phyloP scores from a whole-genome alignment of 2,113 vertebrate genomes.

The Antechinus flavipes region DNA sequence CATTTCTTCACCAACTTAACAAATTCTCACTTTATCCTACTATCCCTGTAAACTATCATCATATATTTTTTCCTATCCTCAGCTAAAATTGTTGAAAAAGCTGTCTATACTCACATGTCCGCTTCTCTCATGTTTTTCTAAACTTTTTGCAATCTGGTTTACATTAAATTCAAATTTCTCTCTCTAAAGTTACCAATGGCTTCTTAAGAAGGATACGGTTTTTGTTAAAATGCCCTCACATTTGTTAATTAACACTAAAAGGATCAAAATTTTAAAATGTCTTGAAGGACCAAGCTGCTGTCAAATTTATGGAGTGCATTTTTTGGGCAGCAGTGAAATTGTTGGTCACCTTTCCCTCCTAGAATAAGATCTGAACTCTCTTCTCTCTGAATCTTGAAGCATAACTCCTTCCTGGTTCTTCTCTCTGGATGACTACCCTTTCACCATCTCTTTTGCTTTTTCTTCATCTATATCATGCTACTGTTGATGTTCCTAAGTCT shows the following conservation, averaged over 20 bases:
- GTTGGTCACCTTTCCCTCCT: background rate
- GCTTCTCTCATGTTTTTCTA: background rate
- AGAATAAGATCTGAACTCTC: background rate
- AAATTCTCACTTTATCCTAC: background rate
- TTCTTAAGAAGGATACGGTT: background rate
- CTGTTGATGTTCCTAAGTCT: background rate
- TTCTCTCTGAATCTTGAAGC: background rate
- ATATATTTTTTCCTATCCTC: background rate
- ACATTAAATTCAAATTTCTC: background rate
- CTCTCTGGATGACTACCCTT: background rate
- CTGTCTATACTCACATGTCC: background rate
- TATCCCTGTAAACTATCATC: background rate
- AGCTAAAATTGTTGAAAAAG: constrained; percentile 25
- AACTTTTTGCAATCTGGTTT: background rate
- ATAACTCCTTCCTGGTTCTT: background rate
- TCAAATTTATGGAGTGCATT: background rate
- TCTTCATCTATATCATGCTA: background rate
- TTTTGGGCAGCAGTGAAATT: background rate
- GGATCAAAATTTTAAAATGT: background rate
- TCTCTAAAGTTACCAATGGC: background rate
- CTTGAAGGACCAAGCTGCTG: background rate
- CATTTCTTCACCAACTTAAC: background rate
- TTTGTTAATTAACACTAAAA: background rate
- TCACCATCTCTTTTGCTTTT: background rate
- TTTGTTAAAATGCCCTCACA: background rate